Percentiles rank a stretch among this genome's conserved stretches.
Conservation (phyloP, 2,113 vertebrate species). For the Connochaetes taurinus region DNA sequence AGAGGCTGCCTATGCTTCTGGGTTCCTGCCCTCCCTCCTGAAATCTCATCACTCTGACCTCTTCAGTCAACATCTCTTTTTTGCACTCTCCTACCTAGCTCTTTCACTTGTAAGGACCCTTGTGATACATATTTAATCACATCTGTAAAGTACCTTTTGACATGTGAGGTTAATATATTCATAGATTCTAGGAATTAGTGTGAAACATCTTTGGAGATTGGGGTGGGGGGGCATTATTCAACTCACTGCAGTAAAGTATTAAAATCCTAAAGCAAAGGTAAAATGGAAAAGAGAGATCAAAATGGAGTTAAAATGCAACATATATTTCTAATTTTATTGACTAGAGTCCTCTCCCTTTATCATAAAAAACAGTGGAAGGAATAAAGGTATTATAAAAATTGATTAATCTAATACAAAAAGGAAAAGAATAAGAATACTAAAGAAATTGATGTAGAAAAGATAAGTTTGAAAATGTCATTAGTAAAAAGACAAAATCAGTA, state of each 20-base stretch:
- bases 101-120: not conserved
- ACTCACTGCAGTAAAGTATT: not conserved
- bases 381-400: not conserved
- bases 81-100: not conserved
- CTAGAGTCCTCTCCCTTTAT: not conserved
- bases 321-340: not conserved
- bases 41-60: not conserved
- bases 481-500: not conserved
- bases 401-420: not conserved
- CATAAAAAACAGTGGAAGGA: not conserved
- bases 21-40: accelerated
- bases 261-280: not conserved
- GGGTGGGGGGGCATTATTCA: not conserved
- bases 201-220: not conserved
- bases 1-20: not conserved
- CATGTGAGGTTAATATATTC: not conserved
- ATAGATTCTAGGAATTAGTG: not conserved
- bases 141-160: not conserved
- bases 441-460: not conserved
- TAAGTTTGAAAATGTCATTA: not conserved
- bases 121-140: not conserved
- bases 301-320: not conserved
- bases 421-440: not conserved
- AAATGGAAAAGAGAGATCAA: not conserved
- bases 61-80: not conserved